Evolutionary conservation across 2,113 vertebrate genomes (phyloP), one percentile per base, ranked within the genome.

Genomic region (Lucifuga dentata): DNA sequence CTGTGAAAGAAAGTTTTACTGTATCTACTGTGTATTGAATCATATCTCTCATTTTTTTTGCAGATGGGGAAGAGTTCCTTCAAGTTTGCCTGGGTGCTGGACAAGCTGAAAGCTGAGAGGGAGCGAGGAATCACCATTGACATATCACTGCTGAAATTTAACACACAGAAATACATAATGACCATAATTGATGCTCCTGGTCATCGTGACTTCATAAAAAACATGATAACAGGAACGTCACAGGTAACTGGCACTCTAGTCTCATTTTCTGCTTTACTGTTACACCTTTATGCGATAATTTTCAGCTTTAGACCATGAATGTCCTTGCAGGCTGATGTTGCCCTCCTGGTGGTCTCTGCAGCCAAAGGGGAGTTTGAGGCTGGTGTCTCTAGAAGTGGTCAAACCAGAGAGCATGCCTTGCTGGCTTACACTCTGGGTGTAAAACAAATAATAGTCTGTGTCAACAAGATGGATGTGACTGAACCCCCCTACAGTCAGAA

Each of bases 171-270:
- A 58, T 94, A 83, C 71, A 84, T 75, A 1, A 92, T 94, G 68
- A 95, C 94, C 1, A 90, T 95, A 32, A 94, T 95, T 38, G 94
- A 95, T 17, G 94, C 93, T 2, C 94, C 94, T 0, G 94, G 94
- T 0, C 93, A 94, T 60, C 89, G 94, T 2, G 94, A 95, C 65
- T 95, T 94, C 71, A 94, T 94, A 12, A 95, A 94, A 24, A 94
- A 94, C 79, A 94, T 95, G 94, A 93, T 95, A n/a, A 95, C 93
- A 0, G 93, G 93, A n/a, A 93, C 94, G 0, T 93, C 93, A 1
- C 93, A 94, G 92, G 93, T 94, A 68, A 50, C 24, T 3, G 21
- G 1, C 11, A 1, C 0, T 0, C 2, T 13, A 1, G 4, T 3
- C 3, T 5, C 3, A 11, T 7, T 32, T 24, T 41, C 1, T 51